Base-by-base conservation (phyloP, 2,888 invertebrate species). In the Pseudeuparius sepicola region DNA sequence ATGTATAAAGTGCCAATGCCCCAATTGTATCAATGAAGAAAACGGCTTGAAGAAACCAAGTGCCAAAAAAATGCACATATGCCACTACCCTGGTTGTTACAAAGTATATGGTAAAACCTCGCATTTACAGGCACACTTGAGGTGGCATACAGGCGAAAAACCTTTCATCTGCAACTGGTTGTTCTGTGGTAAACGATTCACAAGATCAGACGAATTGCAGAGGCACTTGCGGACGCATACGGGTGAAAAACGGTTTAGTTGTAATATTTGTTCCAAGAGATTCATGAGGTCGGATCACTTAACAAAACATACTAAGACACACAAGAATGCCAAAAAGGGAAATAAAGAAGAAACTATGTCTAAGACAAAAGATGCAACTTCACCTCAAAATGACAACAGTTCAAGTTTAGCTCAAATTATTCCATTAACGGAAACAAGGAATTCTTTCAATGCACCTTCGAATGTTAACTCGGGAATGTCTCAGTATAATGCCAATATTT, bases 231-330 rank as follows among this genome's bases (percentile, higher is more conserved):
- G 92, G 16, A 92, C 89, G 0, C 92, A 93, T 55, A 84, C 90
- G 0, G 87, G 86, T 1, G 90, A 92, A 57, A 89, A 90, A 49
- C 69, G 88, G 18, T 92, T 90, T 57, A 75, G 78, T 2, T 93
- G 93, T 54, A 75, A 78, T 25, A 70, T 79, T n/a, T 93, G 93
- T 60, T 73, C 78, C 23, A 94, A 93, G 59, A 71, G 85, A 30
- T 93, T 93, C 61, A 90, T 89, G 78, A 69, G 93, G 12, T 88
- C 88, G 42, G 93, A 93, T 58, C 93, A 94, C 58, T 68, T 94
- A n/a, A 81, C 79, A 40, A 94, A 93, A 60, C 93, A 93, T 60
- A 75, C 81, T 43, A 90, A 90, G 57, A 93, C 89, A 0, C 93
- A 93, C 50, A 74, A 76, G 15, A 78, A 77, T 44, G 66, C 65